Conservation (phyloP, 2,113 vertebrate genomes). For the Salvator merianae region DNA sequence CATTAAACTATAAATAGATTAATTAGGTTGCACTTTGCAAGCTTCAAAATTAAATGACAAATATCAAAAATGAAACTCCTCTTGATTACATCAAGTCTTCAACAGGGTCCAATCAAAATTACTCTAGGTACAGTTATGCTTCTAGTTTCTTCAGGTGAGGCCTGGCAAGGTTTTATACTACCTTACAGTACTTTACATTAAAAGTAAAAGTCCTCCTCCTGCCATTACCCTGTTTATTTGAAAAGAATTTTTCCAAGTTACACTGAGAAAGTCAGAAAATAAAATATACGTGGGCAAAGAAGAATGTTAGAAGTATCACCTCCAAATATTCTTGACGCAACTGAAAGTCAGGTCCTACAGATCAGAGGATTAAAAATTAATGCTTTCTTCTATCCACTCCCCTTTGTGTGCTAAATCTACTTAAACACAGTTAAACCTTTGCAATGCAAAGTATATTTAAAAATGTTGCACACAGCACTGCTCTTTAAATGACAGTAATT, state of each 20-base stretch:
- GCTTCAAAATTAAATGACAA: background rate
- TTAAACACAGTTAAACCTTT: background rate
- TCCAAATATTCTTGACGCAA: background rate
- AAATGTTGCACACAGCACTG: background rate
- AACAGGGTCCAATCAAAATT: background rate
- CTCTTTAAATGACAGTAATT: background rate
- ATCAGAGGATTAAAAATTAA: background rate
- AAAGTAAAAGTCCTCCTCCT: background rate
- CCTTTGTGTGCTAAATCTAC: background rate
- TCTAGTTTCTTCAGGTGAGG: background rate
- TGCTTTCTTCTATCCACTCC: background rate
- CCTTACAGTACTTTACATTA: background rate
- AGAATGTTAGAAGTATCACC: background rate
- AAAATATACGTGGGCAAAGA: background rate
- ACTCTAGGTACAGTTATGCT: background rate
- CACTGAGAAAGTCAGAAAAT: background rate
- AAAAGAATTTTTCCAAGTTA: background rate
- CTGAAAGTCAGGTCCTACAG: background rate
- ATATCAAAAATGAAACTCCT: background rate
- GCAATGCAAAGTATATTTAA: background rate
- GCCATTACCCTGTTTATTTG: too few species aligned
- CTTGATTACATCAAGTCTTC: background rate
- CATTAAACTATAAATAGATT: background rate
- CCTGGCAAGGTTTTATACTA: background rate
- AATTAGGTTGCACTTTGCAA: background rate